These are phyloP conservation scores for Corythornis leucogaster DNA, from an alignment of 2,797 vertebrate genomes.

Conservation along the genomic window DNA sequence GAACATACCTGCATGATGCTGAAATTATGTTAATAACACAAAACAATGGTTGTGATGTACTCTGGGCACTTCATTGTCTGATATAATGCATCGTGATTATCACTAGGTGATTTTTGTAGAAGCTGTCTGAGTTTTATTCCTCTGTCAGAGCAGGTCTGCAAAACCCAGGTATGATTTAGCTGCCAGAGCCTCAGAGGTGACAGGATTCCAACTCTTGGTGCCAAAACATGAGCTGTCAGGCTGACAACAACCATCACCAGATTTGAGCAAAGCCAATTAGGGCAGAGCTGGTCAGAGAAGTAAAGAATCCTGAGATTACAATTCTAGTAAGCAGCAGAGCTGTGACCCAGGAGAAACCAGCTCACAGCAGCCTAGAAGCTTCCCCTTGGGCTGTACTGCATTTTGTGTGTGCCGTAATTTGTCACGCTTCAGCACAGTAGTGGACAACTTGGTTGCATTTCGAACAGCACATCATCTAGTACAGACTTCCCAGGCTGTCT, in stretches of 20 bases:
- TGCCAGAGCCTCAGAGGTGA: not conserved
- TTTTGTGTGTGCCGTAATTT: not conserved
- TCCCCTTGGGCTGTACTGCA: not conserved
- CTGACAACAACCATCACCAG: not conserved
- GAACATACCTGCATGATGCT: rapidly evolving
- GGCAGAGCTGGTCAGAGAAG: not conserved
- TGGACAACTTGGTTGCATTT: not conserved
- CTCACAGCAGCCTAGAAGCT: not conserved
- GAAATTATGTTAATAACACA: not conserved
- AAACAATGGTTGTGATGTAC: not conserved
- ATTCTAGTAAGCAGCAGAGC: not conserved
- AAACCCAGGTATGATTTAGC: not conserved
- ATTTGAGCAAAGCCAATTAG: not conserved
- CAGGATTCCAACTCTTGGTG: not conserved
- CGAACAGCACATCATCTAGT: not conserved
- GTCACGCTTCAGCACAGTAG: rapidly evolving
- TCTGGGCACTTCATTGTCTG: not conserved
- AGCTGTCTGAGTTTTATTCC: not conserved
- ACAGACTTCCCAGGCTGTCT: not conserved
- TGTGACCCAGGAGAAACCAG: not conserved
- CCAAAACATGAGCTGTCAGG: not conserved
- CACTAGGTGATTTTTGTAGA: not conserved
- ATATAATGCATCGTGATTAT: not conserved
- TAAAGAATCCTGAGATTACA: not conserved
- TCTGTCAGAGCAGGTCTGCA: not conserved